phyloP scores from a whole-genome alignment of 2,797 vertebrate genomes.

The Pristis pectinata region DNA sequence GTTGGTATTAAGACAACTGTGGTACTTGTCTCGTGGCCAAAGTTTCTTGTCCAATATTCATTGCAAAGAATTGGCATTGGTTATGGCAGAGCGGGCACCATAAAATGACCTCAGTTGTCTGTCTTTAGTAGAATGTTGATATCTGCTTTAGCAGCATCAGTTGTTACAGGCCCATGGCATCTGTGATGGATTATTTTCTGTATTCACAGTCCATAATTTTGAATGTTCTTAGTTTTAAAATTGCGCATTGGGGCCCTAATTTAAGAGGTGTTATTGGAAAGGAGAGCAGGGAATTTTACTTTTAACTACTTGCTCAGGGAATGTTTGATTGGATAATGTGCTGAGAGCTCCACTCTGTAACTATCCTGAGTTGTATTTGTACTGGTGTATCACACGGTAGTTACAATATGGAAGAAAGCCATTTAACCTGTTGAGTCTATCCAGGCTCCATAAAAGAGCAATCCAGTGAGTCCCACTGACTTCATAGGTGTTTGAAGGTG shows the following conservation, averaged over 20 bases:
- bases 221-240: background rate
- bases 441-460: too few relatives aligned
- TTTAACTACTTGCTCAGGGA: too few relatives aligned
- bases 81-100: background rate
- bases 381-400: too few relatives aligned
- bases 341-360: background rate
- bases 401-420: too few relatives aligned
- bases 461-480: too few relatives aligned
- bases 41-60: background rate
- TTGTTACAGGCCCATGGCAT: too few relatives aligned
- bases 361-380: background rate
- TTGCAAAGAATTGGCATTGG: background rate
- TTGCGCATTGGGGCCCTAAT: too few relatives aligned
- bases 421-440: too few relatives aligned
- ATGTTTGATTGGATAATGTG: too few relatives aligned
- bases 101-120: background rate
- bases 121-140: background rate
- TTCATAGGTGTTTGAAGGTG: background rate
- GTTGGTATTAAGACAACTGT: too few relatives aligned
- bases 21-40: background rate
- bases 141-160: background rate
- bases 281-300: background rate
- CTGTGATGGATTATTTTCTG: background rate
- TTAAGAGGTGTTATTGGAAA: background rate
- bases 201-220: background rate